Evolutionary conservation across 2,888 invertebrate genomes (phyloP).

Genomic region (Macaria notata): DNA sequence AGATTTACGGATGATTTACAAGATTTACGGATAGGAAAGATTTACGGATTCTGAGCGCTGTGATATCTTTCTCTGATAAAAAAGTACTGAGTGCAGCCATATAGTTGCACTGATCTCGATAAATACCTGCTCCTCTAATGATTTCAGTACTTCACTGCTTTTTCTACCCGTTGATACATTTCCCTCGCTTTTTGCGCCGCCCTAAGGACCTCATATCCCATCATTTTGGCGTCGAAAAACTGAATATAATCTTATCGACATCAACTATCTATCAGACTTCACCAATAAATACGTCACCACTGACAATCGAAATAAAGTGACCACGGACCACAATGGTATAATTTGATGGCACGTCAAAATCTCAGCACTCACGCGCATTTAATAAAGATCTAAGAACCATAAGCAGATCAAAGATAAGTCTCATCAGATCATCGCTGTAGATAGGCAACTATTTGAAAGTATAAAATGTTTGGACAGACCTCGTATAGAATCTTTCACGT

Average conservation of each 20-base stretch:
- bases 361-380: slow-evolving; percentile 56
- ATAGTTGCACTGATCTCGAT: slow-evolving; percentile 8
- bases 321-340: slow-evolving; percentile 66
- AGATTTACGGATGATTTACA: too few relatives aligned
- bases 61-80: too few relatives aligned
- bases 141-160: neutral
- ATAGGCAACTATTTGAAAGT: slow-evolving; percentile 79
- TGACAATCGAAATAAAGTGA: slow-evolving; percentile 62
- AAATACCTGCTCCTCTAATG: slow-evolving; percentile 1
- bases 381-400: slow-evolving; percentile 80
- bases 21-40: too few relatives aligned
- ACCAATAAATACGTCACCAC: slow-evolving; percentile 74
- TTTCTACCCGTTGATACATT: slow-evolving; percentile 11
- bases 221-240: slow-evolving; percentile 44
- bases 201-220: slow-evolving; percentile 31
- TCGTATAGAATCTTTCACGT: slow-evolving; percentile 78
- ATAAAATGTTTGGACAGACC: slow-evolving; percentile 81
- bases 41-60: too few relatives aligned
- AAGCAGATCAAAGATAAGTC: slow-evolving; percentile 72
- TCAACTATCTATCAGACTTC: slow-evolving; percentile 54
- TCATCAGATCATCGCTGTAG: slow-evolving; percentile 77
- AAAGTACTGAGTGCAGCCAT: neutral
- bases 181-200: slow-evolving; percentile 34
- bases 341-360: slow-evolving; percentile 72
- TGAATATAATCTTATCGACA: slow-evolving; percentile 68